These are phyloP conservation scores for Schrankia costaestrigalis DNA, from an alignment of 2,888 invertebrate genomes.

Conservation along the genomic window DNA sequence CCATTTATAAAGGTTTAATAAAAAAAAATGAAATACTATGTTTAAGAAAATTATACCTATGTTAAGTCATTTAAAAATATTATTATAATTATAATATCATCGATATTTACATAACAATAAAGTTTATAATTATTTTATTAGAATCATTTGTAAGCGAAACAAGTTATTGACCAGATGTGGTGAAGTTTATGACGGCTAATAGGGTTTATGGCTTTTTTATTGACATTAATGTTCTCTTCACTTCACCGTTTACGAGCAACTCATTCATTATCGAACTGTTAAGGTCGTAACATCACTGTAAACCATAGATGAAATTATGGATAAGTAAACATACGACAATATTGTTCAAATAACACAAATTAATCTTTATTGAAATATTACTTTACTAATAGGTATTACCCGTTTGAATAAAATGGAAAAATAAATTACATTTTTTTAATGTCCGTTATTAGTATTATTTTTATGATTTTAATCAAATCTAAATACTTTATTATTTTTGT, in stretches of 20 bases:
- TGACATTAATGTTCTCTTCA: conserved; percentile 79
- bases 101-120: conserved; percentile 23
- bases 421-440: too few relatives aligned
- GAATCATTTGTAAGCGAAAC: conserved; percentile 68
- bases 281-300: conserved; percentile 73
- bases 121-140: conserved; percentile 63
- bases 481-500: too few relatives aligned
- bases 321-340: conserved; percentile 44
- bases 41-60: too few relatives aligned
- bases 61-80: too few relatives aligned
- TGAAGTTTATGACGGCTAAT: conserved; percentile 77
- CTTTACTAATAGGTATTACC: too few relatives aligned
- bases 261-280: conserved; percentile 77
- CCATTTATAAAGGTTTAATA: too few relatives aligned
- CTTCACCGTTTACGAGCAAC: conserved; percentile 73
- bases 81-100: conserved; percentile 12
- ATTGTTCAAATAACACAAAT: conserved; percentile 18
- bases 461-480: too few relatives aligned
- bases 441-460: too few relatives aligned
- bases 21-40: too few relatives aligned
- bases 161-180: conserved; percentile 75
- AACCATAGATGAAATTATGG: conserved; percentile 68
- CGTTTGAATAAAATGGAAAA: too few relatives aligned
- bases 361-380: too few relatives aligned
- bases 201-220: conserved; percentile 79